phyloP scores from a whole-genome alignment of 2,888 invertebrate species.

The Drosophila quasianomalipes region DNA sequence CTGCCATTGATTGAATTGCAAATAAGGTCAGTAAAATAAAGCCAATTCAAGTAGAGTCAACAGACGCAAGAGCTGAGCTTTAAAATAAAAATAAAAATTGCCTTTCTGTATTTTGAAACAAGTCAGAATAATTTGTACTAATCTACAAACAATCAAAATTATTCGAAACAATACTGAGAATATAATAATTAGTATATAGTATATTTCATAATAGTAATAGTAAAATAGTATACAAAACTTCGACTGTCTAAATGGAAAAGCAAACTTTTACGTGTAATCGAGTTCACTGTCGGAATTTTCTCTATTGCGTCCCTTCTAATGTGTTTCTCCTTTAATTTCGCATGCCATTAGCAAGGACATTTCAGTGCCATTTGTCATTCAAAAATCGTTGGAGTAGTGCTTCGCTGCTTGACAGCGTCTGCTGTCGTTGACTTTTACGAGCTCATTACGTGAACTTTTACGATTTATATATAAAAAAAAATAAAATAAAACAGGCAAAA shows the following conservation, averaged over 20 bases:
- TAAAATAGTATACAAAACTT: neutral
- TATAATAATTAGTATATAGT: neutral
- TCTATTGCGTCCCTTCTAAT: constrained; percentile 12
- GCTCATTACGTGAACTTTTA: constrained; percentile 70
- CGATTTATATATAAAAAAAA: constrained; percentile 39
- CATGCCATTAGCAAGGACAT: constrained; percentile 48
- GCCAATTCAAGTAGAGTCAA: constrained; percentile 25
- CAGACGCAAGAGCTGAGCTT: constrained; percentile 7
- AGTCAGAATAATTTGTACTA: neutral
- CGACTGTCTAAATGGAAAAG: neutral
- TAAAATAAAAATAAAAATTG: neutral
- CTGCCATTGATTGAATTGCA: constrained; percentile 16
- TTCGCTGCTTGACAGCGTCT: constrained; percentile 14
- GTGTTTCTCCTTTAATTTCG: constrained; percentile 31
- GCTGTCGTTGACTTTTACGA: constrained; percentile 55
- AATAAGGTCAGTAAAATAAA: constrained; percentile 28
- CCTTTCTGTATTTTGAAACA: neutral
- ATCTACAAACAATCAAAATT: neutral
- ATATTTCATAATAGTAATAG: neutral
- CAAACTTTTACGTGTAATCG: neutral
- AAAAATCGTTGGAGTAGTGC: constrained; percentile 19
- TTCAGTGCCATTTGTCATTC: constrained; percentile 41
- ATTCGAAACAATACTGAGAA: neutral
- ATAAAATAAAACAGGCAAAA: constrained; percentile 27
- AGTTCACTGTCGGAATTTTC: constrained; percentile 30